Conservation (phyloP, 1,140 invertebrate species). For the Tetramorium parvispinum region DNA sequence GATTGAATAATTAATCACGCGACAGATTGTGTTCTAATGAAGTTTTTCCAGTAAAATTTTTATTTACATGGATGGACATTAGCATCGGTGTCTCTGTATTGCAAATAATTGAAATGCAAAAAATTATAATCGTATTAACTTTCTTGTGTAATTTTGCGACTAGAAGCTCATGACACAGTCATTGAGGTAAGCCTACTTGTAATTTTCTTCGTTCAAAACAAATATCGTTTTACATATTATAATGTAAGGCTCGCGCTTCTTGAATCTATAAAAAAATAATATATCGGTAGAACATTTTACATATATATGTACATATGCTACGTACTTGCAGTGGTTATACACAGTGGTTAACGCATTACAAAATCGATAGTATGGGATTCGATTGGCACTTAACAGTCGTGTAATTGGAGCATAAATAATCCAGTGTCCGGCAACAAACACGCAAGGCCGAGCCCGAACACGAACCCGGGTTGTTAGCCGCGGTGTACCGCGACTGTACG, state of each 20-base stretch:
- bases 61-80: not conserved
- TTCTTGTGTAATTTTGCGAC: too few relatives aligned
- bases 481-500: slow-evolving; percentile 28
- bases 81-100: not conserved
- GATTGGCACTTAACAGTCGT: slow-evolving; percentile 60
- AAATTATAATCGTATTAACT: too few relatives aligned
- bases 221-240: not conserved
- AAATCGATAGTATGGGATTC: slow-evolving; percentile 54
- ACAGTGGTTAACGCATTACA: slow-evolving; percentile 28
- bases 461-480: slow-evolving; percentile 48
- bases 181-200: not conserved
- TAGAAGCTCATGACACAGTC: not conserved
- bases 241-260: not conserved
- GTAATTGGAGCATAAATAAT: slow-evolving; percentile 62
- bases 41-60: not conserved
- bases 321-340: not conserved
- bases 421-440: slow-evolving; percentile 54
- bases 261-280: not conserved
- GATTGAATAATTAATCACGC: slow-evolving; percentile 28
- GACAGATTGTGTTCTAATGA: not conserved
- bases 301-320: not conserved
- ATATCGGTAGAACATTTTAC: slow-evolving; percentile 22
- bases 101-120: not conserved
- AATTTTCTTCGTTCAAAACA: not conserved
- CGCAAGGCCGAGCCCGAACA: slow-evolving; percentile 50